Conservation (phyloP, 2,888 invertebrate species). For the Drosophila nr. perissopoda region DNA sequence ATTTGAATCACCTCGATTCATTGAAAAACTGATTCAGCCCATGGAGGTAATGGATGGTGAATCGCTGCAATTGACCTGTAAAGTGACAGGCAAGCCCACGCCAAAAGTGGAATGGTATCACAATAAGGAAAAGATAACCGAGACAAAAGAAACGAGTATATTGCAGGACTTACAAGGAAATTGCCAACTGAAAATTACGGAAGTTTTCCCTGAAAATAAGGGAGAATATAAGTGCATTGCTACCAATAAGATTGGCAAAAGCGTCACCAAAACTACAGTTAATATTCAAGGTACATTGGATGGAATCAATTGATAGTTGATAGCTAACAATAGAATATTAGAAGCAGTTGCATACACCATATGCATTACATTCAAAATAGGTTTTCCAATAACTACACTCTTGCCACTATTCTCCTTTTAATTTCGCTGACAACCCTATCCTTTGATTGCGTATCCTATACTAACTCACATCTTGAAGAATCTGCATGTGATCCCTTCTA, state of each 20-base stretch:
- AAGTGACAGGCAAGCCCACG: slow-evolving; percentile 91
- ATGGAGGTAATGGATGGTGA: slow-evolving; percentile 96
- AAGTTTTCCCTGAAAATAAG: slow-evolving; percentile 96
- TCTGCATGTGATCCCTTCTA: slow-evolving; percentile 59
- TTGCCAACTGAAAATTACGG: slow-evolving; percentile 92
- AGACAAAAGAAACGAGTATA: slow-evolving; percentile 91
- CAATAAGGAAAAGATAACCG: slow-evolving; percentile 89
- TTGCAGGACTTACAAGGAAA: slow-evolving; percentile 91
- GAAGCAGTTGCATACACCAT: slow-evolving; percentile 44
- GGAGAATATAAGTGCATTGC: slow-evolving; percentile 94
- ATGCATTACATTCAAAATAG: slow-evolving; percentile 59
- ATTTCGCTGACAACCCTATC: slow-evolving; percentile 32
- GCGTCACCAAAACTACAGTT: slow-evolving; percentile 90
- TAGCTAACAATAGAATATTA: slow-evolving; percentile 51
- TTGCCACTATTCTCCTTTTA: slow-evolving; percentile 31
- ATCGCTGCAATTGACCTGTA: slow-evolving; percentile 90
- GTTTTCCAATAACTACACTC: slow-evolving; percentile 62
- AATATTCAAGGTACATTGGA: slow-evolving; percentile 91
- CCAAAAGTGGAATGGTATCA: slow-evolving; percentile 93
- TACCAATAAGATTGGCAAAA: slow-evolving; percentile 92
- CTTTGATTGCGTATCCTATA: slow-evolving; percentile 36
- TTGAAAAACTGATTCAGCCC: slow-evolving; percentile 88
- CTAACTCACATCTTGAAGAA: slow-evolving; percentile 55
- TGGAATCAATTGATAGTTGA: slow-evolving; percentile 54
- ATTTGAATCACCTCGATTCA: slow-evolving; percentile 91